These are phyloP conservation scores for Augochlorella aurata DNA, from an alignment of 2,888 invertebrate genomes.

Conservation along the genomic window DNA sequence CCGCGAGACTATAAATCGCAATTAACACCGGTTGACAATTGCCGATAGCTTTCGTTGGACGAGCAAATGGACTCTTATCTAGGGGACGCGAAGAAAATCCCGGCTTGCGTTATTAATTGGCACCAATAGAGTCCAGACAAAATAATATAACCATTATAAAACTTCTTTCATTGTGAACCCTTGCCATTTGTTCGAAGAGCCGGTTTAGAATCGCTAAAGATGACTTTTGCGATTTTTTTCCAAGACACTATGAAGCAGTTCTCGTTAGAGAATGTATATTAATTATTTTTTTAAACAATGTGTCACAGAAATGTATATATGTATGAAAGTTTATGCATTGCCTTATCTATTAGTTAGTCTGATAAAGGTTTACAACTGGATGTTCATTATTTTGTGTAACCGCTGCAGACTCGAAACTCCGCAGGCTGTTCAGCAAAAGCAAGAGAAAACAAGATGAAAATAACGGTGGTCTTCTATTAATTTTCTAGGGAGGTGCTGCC, in stretches of 20 bases:
- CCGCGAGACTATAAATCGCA: conserved; percentile 44
- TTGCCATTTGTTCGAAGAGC: no score
- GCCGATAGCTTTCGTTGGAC: conserved; percentile 5
- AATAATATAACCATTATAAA: no score
- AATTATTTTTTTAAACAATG: no score
- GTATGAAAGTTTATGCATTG: no score
- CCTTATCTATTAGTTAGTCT: no score
- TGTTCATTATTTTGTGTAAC: background rate
- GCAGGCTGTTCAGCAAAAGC: no score
- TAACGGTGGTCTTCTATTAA: background rate
- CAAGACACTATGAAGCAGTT: no score
- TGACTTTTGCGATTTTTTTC: no score
- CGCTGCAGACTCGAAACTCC: background rate
- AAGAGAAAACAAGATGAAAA: background rate
- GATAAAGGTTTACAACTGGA: background rate
- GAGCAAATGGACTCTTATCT: conserved; percentile 10
- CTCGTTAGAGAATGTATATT: no score
- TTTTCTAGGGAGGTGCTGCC: background rate
- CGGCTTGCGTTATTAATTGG: background rate
- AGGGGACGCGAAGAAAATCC: background rate
- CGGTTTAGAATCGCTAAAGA: no score
- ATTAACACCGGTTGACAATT: conserved; percentile 32
- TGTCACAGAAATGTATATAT: no score
- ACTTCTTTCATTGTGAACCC: no score
- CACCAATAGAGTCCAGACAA: background rate